Evolutionary conservation across 2,888 invertebrate species (phyloP).

Genomic region (Dusona sp.): DNA sequence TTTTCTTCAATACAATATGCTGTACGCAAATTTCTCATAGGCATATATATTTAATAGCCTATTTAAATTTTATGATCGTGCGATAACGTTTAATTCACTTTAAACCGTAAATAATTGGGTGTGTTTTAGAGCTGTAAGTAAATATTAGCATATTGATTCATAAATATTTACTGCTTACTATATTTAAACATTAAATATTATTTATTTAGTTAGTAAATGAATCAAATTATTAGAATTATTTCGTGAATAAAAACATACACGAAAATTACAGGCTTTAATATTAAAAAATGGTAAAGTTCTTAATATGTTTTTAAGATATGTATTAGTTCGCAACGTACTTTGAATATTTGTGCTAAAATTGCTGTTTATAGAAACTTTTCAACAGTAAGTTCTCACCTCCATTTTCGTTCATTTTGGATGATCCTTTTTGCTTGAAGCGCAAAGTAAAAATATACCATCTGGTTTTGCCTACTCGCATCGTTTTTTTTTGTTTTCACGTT

Average conservation of each 20-base stretch:
- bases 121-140: background rate
- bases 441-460: conserved; percentile 14
- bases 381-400: background rate
- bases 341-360: background rate
- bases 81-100: background rate
- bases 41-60: background rate
- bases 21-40: background rate
- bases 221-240: too few relatives aligned
- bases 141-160: background rate
- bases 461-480: background rate
- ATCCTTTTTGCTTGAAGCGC: background rate
- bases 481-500: conserved; percentile 16
- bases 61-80: background rate
- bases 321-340: too few relatives aligned
- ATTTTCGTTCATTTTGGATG: background rate
- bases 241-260: too few relatives aligned
- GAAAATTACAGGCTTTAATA: too few relatives aligned
- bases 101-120: background rate
- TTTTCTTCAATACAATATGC: background rate
- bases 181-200: background rate
- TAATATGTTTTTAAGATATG: background rate
- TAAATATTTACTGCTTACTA: background rate
- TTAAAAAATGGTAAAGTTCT: background rate
- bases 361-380: background rate
- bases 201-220: background rate